phyloP scores from a whole-genome alignment of 2,797 vertebrate species.

The Gymnothorax reevesii region DNA sequence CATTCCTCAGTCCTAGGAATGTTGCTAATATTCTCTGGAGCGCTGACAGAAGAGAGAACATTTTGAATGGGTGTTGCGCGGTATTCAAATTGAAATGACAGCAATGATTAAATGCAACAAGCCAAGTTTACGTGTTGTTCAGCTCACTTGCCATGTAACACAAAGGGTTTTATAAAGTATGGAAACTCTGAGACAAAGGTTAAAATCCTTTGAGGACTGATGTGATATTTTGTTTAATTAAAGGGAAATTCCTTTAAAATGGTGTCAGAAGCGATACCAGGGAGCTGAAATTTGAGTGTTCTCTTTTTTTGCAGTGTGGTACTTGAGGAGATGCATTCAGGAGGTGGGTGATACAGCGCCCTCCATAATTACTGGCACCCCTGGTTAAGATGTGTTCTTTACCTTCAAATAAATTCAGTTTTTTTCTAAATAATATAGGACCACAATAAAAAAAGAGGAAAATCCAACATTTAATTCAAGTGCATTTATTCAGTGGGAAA shows the following conservation, averaged over 20 bases:
- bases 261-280: not conserved
- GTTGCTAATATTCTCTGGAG: not conserved
- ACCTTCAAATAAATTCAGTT: no score
- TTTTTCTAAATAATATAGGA: no score
- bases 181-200: not conserved
- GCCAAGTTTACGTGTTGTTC: not conserved
- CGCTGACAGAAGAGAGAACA: not conserved
- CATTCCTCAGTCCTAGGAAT: not conserved
- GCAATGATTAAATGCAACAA: not conserved
- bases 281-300: not conserved
- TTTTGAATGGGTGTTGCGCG: not conserved
- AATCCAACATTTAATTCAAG: no score
- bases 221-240: not conserved
- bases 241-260: not conserved
- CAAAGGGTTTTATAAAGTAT: not conserved
- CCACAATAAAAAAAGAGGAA: no score
- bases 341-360: not conserved
- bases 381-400: no score
- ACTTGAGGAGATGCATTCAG: not conserved
- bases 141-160: not conserved
- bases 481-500: no score
- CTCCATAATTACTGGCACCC: no score
- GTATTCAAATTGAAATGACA: not conserved
- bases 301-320: slow-evolving; percentile 20
- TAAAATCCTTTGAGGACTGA: not conserved